Percentiles rank a stretch among this genome's conserved stretches.
Conservation (phyloP, 2,888 invertebrate species). For the Chloroclystis v-ata region DNA sequence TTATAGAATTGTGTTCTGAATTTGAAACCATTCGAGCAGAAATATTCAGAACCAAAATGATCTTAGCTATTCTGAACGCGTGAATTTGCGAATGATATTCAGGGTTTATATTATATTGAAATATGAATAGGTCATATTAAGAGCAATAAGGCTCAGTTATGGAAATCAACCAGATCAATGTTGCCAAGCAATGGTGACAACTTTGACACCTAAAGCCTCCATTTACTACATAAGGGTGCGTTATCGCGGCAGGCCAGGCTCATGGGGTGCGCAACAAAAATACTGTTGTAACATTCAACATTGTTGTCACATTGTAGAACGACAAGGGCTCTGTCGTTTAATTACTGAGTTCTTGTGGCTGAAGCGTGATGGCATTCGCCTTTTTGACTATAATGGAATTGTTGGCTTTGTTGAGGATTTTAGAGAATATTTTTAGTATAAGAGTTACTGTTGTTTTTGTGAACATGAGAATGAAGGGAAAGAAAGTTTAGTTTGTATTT, state of each 20-base stretch:
- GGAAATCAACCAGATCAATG: neutral
- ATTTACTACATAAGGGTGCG: constrained; percentile 30
- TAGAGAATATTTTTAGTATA: neutral
- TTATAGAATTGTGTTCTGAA: too few species aligned
- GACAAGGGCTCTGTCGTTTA: constrained; percentile 61
- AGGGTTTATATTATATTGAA: too few species aligned
- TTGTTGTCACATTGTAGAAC: constrained; percentile 39
- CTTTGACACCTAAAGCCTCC: constrained; percentile 14
- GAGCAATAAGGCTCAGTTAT: neutral
- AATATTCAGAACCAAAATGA: too few species aligned
- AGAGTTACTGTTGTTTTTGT: neutral
- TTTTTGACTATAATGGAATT: constrained; percentile 27
- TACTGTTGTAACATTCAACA: constrained; percentile 54
- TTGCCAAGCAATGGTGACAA: constrained; percentile 4
- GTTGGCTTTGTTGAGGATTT: constrained; percentile 17
- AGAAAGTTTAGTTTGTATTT: too few species aligned
- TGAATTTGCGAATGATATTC: too few species aligned
- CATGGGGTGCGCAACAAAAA: constrained; percentile 60
- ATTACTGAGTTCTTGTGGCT: constrained; percentile 62
- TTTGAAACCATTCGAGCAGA: too few species aligned
- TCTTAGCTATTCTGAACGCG: too few species aligned
- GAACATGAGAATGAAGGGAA: too few species aligned
- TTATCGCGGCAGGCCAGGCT: constrained; percentile 63
- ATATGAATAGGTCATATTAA: too few species aligned
- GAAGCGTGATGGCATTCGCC: constrained; percentile 36